phyloP scores from a whole-genome alignment of 2,888 invertebrate genomes.

The Chaitophorus viminalis region DNA sequence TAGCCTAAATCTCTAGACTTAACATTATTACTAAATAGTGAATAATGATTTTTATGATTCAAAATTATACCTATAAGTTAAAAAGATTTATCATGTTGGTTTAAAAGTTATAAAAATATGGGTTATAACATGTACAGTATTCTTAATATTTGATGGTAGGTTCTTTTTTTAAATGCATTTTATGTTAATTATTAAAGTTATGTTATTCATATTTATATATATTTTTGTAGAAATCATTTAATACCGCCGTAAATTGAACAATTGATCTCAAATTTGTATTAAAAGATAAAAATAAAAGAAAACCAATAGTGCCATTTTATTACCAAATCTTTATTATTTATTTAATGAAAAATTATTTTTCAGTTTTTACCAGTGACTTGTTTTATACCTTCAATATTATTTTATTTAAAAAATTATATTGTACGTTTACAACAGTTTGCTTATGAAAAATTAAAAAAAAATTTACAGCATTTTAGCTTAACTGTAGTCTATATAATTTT shows the following conservation, averaged over 20 bases:
- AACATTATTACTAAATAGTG: not conserved
- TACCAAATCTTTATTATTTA: slow-evolving; percentile 24
- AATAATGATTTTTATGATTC: not conserved
- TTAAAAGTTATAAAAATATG: not conserved
- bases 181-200: slow-evolving; percentile 6
- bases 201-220: not conserved
- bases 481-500: not conserved
- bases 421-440: not conserved
- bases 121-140: slow-evolving; percentile 27
- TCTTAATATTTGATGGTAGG: slow-evolving; percentile 21
- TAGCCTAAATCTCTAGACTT: slow-evolving; percentile 27
- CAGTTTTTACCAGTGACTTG: not conserved
- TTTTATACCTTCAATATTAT: not conserved
- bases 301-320: slow-evolving; percentile 44
- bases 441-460: not conserved
- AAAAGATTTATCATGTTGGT: not conserved
- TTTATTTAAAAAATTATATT: not conserved
- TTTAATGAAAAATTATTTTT: not conserved
- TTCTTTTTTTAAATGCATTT: slow-evolving; percentile 16
- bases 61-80: not conserved
- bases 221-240: slow-evolving; percentile 41
- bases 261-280: slow-evolving; percentile 57
- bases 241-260: slow-evolving; percentile 22
- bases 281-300: slow-evolving; percentile 40
- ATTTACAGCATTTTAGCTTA: not conserved